phyloP scores from a whole-genome alignment of 2,888 invertebrate genomes.

The Abrostola triplasia region DNA sequence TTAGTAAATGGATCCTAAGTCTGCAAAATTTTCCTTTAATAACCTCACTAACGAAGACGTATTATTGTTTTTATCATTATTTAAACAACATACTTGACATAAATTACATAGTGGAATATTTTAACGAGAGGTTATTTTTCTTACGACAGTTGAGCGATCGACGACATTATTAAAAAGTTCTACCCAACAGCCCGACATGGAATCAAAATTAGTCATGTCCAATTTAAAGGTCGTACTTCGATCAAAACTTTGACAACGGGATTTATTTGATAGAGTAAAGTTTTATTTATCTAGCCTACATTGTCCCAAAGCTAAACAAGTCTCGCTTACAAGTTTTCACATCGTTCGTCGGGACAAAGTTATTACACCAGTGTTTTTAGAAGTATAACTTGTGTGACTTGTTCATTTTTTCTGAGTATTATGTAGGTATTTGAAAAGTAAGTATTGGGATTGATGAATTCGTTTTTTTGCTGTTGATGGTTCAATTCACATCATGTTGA shows the following conservation, averaged over 20 bases:
- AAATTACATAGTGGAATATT: too few species aligned
- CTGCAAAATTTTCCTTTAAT: too few species aligned
- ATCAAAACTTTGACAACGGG: neutral
- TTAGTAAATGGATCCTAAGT: too few species aligned
- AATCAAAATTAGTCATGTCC: conserved; percentile 2
- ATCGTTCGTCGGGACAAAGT: neutral
- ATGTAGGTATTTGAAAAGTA: too few species aligned
- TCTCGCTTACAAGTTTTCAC: neutral
- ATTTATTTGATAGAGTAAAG: conserved; percentile 1
- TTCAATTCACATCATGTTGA: too few species aligned
- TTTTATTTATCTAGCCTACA: neutral
- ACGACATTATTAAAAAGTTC: neutral
- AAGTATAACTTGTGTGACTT: neutral
- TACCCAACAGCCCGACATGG: neutral
- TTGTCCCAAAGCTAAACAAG: neutral
- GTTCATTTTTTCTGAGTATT: neutral
- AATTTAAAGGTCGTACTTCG: neutral
- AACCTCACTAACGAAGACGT: too few species aligned
- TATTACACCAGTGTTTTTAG: neutral
- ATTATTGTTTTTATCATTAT: too few species aligned
- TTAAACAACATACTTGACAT: too few species aligned
- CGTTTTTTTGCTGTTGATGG: too few species aligned
- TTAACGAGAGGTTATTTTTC: too few species aligned
- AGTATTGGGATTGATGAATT: too few species aligned
- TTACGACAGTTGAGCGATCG: neutral